Evolutionary conservation across 2,888 invertebrate species (phyloP).

Genomic region (Andrena dorsata): DNA sequence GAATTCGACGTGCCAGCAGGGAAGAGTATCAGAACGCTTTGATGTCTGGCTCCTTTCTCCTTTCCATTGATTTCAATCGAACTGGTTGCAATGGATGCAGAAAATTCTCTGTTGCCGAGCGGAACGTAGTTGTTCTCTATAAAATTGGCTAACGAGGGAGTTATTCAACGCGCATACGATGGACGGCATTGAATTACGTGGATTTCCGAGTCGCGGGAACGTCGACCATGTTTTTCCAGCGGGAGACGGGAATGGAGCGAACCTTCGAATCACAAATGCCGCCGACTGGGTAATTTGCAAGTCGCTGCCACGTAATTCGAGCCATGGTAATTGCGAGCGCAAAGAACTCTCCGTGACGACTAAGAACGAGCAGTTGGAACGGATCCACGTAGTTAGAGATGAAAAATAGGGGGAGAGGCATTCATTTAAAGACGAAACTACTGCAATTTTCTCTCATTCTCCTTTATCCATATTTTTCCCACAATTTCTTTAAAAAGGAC

Average conservation of each 20-base stretch:
- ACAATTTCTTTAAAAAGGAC: neutral
- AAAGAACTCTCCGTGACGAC: neutral
- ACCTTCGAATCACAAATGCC: conserved; percentile 5
- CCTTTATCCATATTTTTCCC: conserved; percentile 1
- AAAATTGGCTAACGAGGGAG: conserved; percentile 10
- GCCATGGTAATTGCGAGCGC: conserved; percentile 20
- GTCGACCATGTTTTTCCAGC: neutral
- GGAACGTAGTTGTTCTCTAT: neutral
- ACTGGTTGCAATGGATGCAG: neutral
- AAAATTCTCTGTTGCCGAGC: neutral
- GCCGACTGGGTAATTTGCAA: conserved; percentile 20
- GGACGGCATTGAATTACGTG: too few species aligned
- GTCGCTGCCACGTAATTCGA: conserved; percentile 27
- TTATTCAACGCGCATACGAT: neutral
- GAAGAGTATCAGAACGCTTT: neutral
- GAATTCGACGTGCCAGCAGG: too few species aligned
- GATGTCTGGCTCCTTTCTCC: neutral
- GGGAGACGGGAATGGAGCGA: neutral
- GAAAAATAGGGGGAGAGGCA: neutral
- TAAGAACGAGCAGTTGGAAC: neutral
- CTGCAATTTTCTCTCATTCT: conserved; percentile 18
- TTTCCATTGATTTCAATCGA: neutral
- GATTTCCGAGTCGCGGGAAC: too few species aligned
- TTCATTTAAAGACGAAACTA: neutral
- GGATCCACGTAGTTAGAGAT: conserved; percentile 1